Conservation (phyloP, 1,140 invertebrate genomes). For the Oscheius sp. region DNA sequence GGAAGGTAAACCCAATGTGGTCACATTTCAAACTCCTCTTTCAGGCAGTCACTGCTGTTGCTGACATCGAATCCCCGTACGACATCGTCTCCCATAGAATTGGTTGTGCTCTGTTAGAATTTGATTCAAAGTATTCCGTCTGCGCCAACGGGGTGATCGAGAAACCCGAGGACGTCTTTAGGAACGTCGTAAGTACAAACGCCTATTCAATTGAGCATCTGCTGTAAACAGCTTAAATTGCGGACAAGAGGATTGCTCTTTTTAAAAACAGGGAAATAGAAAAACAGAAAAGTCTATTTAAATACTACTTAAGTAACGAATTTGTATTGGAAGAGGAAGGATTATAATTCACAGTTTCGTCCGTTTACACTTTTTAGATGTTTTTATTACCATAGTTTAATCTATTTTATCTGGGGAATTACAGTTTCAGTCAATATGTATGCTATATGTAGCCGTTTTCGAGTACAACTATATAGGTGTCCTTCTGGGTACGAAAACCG, state of each 20-base stretch:
- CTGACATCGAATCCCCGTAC: constrained; percentile 26
- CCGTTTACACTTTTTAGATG: too few relatives aligned
- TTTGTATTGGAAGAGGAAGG: not conserved
- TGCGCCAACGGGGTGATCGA: constrained; percentile 17
- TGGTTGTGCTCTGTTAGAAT: constrained; percentile 26
- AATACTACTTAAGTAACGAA: not conserved
- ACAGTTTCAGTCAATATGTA: too few relatives aligned
- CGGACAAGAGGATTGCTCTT: too few relatives aligned
- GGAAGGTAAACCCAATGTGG: too few relatives aligned
- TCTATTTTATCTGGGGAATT: too few relatives aligned
- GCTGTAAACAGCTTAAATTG: not conserved
- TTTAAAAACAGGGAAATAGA: too few relatives aligned
- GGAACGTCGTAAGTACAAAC: constrained; percentile 14
- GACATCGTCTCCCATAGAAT: constrained; percentile 38
- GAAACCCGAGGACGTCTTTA: constrained; percentile 7
- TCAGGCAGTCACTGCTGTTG: constrained; percentile 24
- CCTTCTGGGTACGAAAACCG: too few relatives aligned
- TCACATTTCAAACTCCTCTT: too few relatives aligned
- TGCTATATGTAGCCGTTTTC: too few relatives aligned
- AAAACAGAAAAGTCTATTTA: not conserved
- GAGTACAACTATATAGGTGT: too few relatives aligned
- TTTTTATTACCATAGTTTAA: too few relatives aligned
- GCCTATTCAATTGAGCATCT: not conserved
- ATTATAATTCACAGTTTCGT: too few relatives aligned
- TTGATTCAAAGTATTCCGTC: constrained; percentile 26